A percentile compares a stretch with the other conserved stretches of the same genome.
phyloP scores from a whole-genome alignment of 1,140 invertebrate genomes.

The Drosophila sulfurigaster region DNA sequence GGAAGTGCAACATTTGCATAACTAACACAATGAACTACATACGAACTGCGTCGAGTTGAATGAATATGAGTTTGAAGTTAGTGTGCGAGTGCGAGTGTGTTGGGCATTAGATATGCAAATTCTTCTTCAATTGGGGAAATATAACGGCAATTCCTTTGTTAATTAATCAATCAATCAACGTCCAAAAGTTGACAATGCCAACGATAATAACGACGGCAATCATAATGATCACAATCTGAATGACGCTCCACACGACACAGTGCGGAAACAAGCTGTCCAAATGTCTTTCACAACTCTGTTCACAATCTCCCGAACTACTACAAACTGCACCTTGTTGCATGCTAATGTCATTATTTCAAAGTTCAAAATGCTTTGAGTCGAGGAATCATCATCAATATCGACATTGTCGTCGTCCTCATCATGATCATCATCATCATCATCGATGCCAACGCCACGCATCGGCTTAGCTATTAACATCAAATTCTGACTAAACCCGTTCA shows the following conservation, averaged over 20 bases:
- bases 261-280: constrained; percentile 72
- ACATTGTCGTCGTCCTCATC: constrained; percentile 14
- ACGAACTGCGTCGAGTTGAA: constrained; percentile 7
- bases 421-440: constrained; percentile 6
- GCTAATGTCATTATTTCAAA: constrained; percentile 69
- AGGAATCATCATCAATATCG: neutral
- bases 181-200: constrained; percentile 41
- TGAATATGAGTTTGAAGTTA: constrained; percentile 14
- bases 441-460: constrained; percentile 43
- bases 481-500: constrained; percentile 46
- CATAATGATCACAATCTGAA: constrained; percentile 19
- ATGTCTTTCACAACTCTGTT: constrained; percentile 14
- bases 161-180: constrained; percentile 83
- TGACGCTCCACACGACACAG: constrained; percentile 47
- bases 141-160: constrained; percentile 79
- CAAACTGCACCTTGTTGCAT: constrained; percentile 54
- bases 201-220: constrained; percentile 12
- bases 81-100: neutral
- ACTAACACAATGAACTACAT: constrained; percentile 79
- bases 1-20: constrained; percentile 80
- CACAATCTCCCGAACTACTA: neutral
- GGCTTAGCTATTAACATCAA: constrained; percentile 67
- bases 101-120: constrained; percentile 71
- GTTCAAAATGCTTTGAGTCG: constrained; percentile 56
- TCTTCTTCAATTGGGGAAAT: constrained; percentile 57